Conservation (phyloP, 2,888 invertebrate species). For the Polymixis flavicincta region DNA sequence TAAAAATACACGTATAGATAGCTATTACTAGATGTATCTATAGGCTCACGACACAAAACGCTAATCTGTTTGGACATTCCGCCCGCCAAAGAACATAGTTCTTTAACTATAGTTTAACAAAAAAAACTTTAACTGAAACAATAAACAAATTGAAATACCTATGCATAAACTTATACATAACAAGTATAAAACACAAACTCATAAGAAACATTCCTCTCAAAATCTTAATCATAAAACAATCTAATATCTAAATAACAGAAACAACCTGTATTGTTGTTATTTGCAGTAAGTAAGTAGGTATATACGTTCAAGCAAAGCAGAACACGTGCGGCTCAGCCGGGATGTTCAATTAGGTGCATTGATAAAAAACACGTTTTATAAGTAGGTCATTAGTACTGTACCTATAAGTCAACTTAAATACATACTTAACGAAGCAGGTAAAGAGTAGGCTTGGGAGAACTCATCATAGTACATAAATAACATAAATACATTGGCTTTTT, state of each 20-base stretch:
- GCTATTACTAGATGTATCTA: no score
- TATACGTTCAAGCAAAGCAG: not conserved
- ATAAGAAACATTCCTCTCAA: not conserved
- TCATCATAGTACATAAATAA: not conserved
- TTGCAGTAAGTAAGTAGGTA: no score
- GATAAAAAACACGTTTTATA: not conserved
- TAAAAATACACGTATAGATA: no score
- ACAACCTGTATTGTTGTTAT: not conserved
- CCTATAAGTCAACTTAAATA: not conserved
- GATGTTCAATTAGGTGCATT: not conserved
- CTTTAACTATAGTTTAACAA: not conserved
- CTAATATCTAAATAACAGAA: not conserved
- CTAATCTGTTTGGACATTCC: not conserved
- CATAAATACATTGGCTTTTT: not conserved
- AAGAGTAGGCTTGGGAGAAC: not conserved
- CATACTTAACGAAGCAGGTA: not conserved
- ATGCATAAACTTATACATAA: not conserved
- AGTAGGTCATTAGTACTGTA: not conserved
- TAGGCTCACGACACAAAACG: no score
- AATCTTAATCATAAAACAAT: not conserved
- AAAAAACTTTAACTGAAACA: not conserved
- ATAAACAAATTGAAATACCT: not conserved
- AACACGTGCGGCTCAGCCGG: not conserved
- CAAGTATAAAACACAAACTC: not conserved
- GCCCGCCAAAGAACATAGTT: slow-evolving; percentile 3